phyloP scores from a whole-genome alignment of 2,113 vertebrate genomes.

The Numida meleagris region DNA sequence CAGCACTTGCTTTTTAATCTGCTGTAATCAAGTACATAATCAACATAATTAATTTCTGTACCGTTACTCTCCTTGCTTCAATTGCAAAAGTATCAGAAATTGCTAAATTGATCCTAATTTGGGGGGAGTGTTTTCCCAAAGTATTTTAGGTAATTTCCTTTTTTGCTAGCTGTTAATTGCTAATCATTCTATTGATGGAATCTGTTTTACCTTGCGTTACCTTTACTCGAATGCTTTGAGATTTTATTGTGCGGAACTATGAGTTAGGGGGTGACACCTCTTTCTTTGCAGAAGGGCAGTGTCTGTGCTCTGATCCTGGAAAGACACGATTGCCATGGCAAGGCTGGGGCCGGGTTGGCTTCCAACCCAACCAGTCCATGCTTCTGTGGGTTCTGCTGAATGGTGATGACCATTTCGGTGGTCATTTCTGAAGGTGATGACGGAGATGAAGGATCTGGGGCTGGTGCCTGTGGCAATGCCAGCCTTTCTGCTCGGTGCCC shows the following conservation, averaged over 20 bases:
- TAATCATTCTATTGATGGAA: not conserved
- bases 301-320: not conserved
- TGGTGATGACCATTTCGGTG: not conserved
- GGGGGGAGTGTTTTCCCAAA: conserved; percentile 35
- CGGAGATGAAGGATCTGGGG: not conserved
- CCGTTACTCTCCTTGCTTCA: not conserved
- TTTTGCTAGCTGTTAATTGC: conserved; percentile 28
- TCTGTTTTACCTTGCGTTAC: conserved; percentile 5
- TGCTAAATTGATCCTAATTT: not conserved
- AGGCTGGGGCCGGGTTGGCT: not conserved
- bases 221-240: not conserved
- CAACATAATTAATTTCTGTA: conserved; percentile 37
- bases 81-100: not conserved
- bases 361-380: too few species aligned
- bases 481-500: rapidly evolving
- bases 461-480: not conserved
- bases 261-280: not conserved
- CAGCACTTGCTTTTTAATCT: conserved; percentile 21
- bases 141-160: conserved; percentile 7
- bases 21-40: conserved; percentile 19
- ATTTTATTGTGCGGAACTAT: not conserved
- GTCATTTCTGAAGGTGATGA: not conserved
- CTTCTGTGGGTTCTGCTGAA: not conserved
- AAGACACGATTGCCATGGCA: not conserved
- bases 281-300: not conserved